These are phyloP conservation scores for Montipora cactus DNA, from an alignment of 64 coral and sea anemone species.

Conservation along the genomic window DNA sequence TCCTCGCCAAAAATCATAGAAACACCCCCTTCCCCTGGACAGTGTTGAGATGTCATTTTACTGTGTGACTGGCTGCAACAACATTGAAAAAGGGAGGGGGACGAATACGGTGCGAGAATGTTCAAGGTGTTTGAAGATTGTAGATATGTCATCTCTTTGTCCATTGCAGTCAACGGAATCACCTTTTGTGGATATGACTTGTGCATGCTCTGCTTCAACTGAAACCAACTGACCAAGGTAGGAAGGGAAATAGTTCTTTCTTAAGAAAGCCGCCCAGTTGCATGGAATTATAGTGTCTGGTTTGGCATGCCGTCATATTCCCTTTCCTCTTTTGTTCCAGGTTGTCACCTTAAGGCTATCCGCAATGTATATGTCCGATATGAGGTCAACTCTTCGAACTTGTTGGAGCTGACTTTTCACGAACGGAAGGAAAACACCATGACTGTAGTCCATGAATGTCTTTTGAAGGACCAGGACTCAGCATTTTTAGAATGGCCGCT, in stretches of 20 bases:
- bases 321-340: constrained; percentile 60
- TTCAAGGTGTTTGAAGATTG: too few relatives aligned
- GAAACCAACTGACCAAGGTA: constrained; percentile 13
- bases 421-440: constrained; percentile 42
- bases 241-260: constrained; percentile 51
- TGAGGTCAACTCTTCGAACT: constrained; percentile 56
- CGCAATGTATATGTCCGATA: constrained; percentile 62
- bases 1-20: too few relatives aligned
- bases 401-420: constrained; percentile 15
- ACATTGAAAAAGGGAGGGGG: too few relatives aligned
- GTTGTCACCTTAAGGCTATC: constrained; percentile 57
- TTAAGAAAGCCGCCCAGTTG: constrained; percentile 27
- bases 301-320: constrained; percentile 14
- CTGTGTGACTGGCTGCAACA: too few relatives aligned
- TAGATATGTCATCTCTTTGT: neutral
- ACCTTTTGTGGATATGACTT: constrained; percentile 32
- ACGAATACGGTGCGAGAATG: too few relatives aligned
- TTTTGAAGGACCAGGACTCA: constrained; percentile 49
- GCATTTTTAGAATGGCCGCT: constrained; percentile 62
- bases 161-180: constrained; percentile 8
- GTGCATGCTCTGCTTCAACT: neutral
- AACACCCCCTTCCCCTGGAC: too few relatives aligned
- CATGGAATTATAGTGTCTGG: constrained; percentile 33
- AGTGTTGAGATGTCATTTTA: too few relatives aligned
- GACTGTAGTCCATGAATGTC: constrained; percentile 59